Evolutionary conservation across 2,113 vertebrate species (phyloP).

Genomic region (Nyctibius bracteatus): DNA sequence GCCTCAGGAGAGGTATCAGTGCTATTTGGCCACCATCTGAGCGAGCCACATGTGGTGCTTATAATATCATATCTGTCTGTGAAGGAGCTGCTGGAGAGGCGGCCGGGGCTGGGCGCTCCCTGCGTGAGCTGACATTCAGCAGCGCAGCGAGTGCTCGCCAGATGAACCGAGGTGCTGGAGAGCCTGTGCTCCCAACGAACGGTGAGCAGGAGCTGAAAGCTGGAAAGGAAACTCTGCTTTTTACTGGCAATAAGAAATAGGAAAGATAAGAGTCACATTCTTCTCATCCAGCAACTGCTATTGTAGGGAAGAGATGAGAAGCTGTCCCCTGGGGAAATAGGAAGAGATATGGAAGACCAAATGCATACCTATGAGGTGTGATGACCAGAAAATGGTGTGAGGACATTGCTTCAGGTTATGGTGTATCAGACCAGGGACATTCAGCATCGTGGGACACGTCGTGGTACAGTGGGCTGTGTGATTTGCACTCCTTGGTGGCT

Average conservation of each 20-base stretch:
- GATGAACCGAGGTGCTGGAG: not conserved
- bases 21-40: not conserved
- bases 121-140: not conserved
- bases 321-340: not conserved
- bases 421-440: not conserved
- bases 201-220: not conserved
- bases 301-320: not conserved
- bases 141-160: not conserved
- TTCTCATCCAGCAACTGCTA: not conserved
- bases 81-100: not conserved
- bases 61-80: not conserved
- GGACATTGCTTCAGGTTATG: not conserved
- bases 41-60: not conserved
- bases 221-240: not conserved
- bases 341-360: not conserved
- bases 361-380: not conserved
- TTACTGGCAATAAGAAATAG: not conserved
- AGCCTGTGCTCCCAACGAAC: not conserved
- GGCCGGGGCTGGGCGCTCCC: not conserved
- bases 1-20: not conserved
- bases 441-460: not conserved
- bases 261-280: fast-evolving
- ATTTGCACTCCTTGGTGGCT: not conserved
- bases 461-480: fast-evolving
- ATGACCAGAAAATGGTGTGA: not conserved